These are phyloP conservation scores for Hydrotaea diabolus DNA, from an alignment of 2,888 invertebrate genomes.

Conservation along the genomic window DNA sequence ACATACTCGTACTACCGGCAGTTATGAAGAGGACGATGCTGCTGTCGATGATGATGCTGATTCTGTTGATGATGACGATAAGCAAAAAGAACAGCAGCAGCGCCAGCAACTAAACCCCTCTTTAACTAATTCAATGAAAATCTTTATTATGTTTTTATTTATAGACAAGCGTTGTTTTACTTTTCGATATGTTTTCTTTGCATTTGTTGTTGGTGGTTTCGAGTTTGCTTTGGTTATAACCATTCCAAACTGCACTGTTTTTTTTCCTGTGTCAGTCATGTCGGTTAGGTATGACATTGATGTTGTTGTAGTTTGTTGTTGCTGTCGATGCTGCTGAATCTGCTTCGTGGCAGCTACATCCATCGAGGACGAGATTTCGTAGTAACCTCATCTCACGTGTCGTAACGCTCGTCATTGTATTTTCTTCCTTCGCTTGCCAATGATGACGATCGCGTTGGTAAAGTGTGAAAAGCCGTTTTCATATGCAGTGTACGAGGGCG, in stretches of 20 bases:
- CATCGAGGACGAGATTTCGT: too few species aligned
- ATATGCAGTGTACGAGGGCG: too few species aligned
- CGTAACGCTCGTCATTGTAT: too few species aligned
- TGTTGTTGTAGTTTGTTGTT: neutral
- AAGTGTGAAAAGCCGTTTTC: neutral
- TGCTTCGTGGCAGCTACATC: neutral
- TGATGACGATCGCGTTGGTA: neutral
- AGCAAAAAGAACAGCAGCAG: neutral
- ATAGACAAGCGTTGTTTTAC: constrained; percentile 9
- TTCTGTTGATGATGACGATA: neutral
- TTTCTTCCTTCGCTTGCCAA: neutral
- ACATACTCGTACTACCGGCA: neutral
- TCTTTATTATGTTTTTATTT: constrained; percentile 12
- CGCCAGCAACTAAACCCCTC: neutral
- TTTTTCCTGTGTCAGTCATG: neutral
- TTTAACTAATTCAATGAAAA: neutral
- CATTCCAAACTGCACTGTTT: neutral
- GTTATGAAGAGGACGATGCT: constrained; percentile 4
- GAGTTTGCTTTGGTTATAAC: neutral
- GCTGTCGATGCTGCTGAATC: neutral
- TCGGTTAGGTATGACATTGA: neutral
- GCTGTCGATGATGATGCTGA: constrained; percentile 1
- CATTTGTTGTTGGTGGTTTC: neutral
- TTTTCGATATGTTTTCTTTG: constrained; percentile 12
- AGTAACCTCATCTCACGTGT: neutral